Evolutionary conservation across 1,140 invertebrate species (phyloP), one percentile per base, ranked within the genome.

Genomic region (Eciton burchellii): DNA sequence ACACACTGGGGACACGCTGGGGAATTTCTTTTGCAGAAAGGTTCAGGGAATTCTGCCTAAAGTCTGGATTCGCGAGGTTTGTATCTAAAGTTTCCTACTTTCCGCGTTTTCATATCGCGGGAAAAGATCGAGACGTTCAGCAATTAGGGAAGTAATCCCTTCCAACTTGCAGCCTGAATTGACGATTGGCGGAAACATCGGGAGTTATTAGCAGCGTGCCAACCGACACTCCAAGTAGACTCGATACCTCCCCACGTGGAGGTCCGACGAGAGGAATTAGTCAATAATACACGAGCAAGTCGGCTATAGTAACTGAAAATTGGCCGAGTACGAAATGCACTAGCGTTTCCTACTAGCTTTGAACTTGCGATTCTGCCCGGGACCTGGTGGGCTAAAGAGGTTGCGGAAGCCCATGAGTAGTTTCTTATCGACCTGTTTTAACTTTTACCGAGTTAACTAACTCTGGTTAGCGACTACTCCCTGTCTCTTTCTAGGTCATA

Each of bases 351-450:
- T 19, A 54, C n/a, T n/a, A 54, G 26, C 16, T 12, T 16, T 11
- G 12, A 68, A 79, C 35, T 26, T 68, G 29, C 45, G 16, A 70
- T 70, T 79, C 41, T 57, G n/a, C 6, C 19, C n/a, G 35, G 41
- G 35, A 52, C 29, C 41, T 49, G 19, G 19, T 21, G n/a, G 9
- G 12, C 26, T 68, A 45, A 77, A 79, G 29, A 57, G 24, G 24
- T 21, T 43, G 35, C 21, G 49, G 49, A 79, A 56, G n/a, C 12
- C n/a, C n/a, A 56, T 19, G 74, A 77, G 35, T 79, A 70, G 49
- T 68, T 68, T 79, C 29, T 79, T 57, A 70, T 79, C 49, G 74
- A 79, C 8, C 63, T 79, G 52, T 57, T 43, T 79, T 70, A 79
- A 79, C 74, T 57, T 79, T 79, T 45, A 70, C 24, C 1, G 35